Base-by-base conservation (phyloP, 2,113 vertebrate genomes). In the Saguinus midas region DNA sequence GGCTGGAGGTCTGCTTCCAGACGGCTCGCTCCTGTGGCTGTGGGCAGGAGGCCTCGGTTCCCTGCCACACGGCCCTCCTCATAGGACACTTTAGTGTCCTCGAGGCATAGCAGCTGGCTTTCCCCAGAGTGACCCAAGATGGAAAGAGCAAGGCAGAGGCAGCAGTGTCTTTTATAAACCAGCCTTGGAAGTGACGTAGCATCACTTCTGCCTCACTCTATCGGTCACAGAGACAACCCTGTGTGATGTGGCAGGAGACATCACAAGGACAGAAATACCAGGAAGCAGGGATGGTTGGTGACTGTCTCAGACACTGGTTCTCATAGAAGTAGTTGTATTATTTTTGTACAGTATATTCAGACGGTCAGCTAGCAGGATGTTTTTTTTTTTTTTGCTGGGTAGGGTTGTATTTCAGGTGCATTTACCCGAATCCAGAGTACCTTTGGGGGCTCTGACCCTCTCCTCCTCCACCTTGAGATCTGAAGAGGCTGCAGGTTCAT, bases 11-110 rank as follows among this genome's bases (percentile, higher is more conserved):
- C 72, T 85, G n/a, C 70, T 61, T 61, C 78, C 45, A 21, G 25
- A 57, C 0, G 18, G 50, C 17, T 25, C 27, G 11, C 35, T 37
- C 37, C 11, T 6, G 5, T 0, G 1, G n/a, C 14, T 37, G 13
- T 70, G 21, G 20, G 37, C 70, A 37, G 68, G 43, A 50, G 58
- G 55, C n/a, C 68, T 64, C 57, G 35, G 57, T 35, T 87, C 35
- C 68, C 57, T 20, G n/a, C 61, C 55, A 52, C 29, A 8, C 3
- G 37, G 14, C 35, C 50, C 18, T 92, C 75, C 64, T 70, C 32
- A 40, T 11, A 43, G 81, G 58, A 61, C 27, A 27, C 37, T 72
- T 70, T 11, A 61, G 17, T 57, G 37, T 82, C 43, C 45, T n/a
- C 14, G 5, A 43, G 70, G 70, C 27, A 16, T 13, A 16, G 45